Evolutionary conservation across 2,113 vertebrate species (phyloP).

Genomic region (Myodes glareolus): DNA sequence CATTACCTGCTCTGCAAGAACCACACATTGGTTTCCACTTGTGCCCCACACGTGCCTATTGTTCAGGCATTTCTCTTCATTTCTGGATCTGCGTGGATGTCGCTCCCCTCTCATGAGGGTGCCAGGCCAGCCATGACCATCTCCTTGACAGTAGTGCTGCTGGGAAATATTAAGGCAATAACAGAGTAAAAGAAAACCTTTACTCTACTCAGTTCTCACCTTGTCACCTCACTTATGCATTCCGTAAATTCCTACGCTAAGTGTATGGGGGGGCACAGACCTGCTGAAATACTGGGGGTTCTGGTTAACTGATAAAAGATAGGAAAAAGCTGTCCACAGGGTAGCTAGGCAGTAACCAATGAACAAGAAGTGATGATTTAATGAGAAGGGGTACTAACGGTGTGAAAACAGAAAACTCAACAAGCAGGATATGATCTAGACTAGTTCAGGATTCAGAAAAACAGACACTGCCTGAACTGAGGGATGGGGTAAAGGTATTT

Average conservation of each 20-base stretch:
- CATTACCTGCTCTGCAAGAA: not conserved
- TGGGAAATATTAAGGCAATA: not conserved
- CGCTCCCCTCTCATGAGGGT: not conserved
- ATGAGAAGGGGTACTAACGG: accelerated
- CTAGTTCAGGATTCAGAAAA: not conserved
- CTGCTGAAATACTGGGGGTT: not conserved
- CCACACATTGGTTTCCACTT: not conserved
- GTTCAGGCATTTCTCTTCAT: not conserved
- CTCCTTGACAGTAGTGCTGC: not conserved
- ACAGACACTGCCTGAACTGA: not conserved
- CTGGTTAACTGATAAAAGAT: not conserved
- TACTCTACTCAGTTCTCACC: not conserved
- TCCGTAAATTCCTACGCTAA: not conserved
- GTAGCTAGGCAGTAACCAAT: not conserved
- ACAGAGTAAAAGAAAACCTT: not conserved
- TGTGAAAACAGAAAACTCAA: not conserved
- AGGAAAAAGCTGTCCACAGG: not conserved
- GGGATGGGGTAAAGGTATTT: not conserved
- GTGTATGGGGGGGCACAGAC: not conserved
- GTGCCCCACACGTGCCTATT: not conserved
- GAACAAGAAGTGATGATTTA: not conserved
- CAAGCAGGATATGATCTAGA: not conserved
- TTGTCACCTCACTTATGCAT: not conserved
- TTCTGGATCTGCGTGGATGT: not conserved
- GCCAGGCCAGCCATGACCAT: not conserved